Conservation (phyloP, 2,888 invertebrate genomes). For the Thymelicus lineola region DNA sequence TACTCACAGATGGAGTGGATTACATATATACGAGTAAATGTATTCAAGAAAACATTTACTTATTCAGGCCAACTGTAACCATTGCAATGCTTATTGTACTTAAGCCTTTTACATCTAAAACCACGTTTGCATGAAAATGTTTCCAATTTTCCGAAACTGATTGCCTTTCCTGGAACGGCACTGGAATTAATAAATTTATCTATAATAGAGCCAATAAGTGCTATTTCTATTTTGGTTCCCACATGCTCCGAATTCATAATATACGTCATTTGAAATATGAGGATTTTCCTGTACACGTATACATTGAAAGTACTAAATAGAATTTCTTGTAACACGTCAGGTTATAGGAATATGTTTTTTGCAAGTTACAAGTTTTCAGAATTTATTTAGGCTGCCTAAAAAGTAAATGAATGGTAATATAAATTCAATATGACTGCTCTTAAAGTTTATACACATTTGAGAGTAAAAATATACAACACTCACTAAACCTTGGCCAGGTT, state of each 20-base stretch:
- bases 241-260: not conserved
- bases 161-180: not conserved
- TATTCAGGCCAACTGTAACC: not conserved
- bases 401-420: too few relatives aligned
- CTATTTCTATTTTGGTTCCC: not conserved
- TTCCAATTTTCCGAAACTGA: not conserved
- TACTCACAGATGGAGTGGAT: too few relatives aligned
- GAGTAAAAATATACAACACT: too few relatives aligned
- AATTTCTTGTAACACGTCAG: too few relatives aligned
- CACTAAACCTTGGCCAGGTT: too few relatives aligned
- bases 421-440: too few relatives aligned
- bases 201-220: not conserved
- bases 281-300: not conserved
- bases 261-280: not conserved
- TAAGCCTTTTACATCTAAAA: not conserved
- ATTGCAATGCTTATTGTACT: too few relatives aligned
- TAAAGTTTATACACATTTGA: too few relatives aligned
- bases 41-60: conserved; percentile 1
- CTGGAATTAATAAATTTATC: not conserved
- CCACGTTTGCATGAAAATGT: not conserved
- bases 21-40: not conserved
- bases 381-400: too few relatives aligned
- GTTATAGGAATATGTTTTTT: too few relatives aligned
- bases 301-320: too few relatives aligned
- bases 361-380: too few relatives aligned